Evolutionary conservation across 2,797 vertebrate species (phyloP).

Genomic region (Oreortyx pictus): DNA sequence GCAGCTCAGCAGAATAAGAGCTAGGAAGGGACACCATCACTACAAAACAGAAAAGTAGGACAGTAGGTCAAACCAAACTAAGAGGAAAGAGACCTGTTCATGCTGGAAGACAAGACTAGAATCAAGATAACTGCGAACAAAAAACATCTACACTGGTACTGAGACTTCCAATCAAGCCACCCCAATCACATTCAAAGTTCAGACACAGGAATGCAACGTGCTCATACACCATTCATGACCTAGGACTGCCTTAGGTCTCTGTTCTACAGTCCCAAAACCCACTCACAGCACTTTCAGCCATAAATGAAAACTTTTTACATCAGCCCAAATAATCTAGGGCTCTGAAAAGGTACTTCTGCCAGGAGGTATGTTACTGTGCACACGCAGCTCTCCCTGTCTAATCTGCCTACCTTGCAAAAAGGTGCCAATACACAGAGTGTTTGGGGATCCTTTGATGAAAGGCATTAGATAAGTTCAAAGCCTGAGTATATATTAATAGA

Average conservation of each 20-base stretch:
- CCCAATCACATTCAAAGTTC: background rate
- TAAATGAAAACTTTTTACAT: background rate
- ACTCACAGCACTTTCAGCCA: background rate
- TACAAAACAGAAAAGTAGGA: background rate
- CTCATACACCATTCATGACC: background rate
- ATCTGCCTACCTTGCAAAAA: background rate
- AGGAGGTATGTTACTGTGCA: background rate
- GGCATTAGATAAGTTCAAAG: background rate
- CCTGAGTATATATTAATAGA: background rate
- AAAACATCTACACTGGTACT: background rate
- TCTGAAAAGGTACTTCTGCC: background rate
- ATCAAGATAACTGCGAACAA: background rate
- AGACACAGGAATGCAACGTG: background rate
- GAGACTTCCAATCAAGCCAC: background rate
- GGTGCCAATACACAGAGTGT: background rate
- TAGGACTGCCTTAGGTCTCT: background rate
- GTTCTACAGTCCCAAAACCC: background rate
- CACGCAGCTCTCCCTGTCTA: background rate
- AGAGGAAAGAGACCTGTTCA: background rate
- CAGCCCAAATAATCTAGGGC: background rate
- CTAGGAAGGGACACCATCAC: background rate
- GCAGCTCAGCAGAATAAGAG: background rate
- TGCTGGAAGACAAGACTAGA: background rate
- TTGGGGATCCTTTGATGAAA: background rate
- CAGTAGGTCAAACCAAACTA: background rate